A percentile compares a stretch with the other conserved stretches of the same genome.
These are phyloP conservation scores for Mesochorus sp. DNA, from an alignment of 2,888 invertebrate species.

Conservation along the genomic window DNA sequence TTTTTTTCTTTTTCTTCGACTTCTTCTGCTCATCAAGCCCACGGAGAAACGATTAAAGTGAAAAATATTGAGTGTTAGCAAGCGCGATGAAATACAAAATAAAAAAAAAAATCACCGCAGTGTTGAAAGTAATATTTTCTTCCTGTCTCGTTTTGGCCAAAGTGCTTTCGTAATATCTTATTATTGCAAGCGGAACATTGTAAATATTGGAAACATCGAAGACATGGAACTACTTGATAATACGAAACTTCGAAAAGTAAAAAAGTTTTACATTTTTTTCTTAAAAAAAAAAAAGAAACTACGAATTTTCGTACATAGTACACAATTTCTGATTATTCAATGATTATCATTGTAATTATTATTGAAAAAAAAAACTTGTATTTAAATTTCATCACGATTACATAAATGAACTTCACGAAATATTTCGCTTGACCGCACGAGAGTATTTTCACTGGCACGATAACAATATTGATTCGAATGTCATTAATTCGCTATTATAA, in stretches of 20 bases:
- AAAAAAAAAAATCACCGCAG: neutral
- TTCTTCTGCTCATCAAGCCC: neutral
- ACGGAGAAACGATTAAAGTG: constrained; percentile 13
- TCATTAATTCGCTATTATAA: too few relatives aligned
- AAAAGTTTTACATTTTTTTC: too few relatives aligned
- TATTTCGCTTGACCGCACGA: neutral
- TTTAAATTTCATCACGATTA: neutral
- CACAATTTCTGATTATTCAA: too few relatives aligned
- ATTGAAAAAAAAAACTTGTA: neutral
- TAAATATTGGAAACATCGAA: neutral
- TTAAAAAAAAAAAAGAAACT: too few relatives aligned
- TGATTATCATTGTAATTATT: too few relatives aligned
- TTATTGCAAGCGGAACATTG: neutral
- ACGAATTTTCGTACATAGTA: too few relatives aligned
- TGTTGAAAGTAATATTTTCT: neutral
- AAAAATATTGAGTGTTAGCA: constrained; percentile 9
- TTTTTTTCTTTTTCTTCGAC: neutral
- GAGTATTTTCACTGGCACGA: neutral
- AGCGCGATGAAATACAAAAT: neutral
- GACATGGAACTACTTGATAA: too few relatives aligned
- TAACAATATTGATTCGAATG: neutral
- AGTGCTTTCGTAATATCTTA: neutral
- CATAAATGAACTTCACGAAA: neutral
- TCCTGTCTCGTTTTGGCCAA: neutral
- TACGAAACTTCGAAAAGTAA: too few relatives aligned